Percentiles rank a stretch among this genome's conserved stretches.
Evolutionary conservation across 1,140 invertebrate species (phyloP).

Genomic region (Drosophila guanche): DNA sequence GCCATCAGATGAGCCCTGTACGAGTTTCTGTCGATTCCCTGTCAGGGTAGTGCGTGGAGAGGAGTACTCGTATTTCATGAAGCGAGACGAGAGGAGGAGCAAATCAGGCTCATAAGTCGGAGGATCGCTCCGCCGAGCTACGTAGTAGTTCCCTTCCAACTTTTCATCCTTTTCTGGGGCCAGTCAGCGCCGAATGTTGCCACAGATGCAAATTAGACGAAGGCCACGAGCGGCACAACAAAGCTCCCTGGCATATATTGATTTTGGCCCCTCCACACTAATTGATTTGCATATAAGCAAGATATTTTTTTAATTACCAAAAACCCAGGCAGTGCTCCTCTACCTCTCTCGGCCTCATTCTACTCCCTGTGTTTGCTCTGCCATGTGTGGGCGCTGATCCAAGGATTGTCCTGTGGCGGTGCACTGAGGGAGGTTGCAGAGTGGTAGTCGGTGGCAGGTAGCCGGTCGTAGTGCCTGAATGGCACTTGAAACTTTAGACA

Average conservation of each 20-base stretch:
- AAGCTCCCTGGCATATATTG: constrained; percentile 42
- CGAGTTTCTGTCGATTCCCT: constrained; percentile 22
- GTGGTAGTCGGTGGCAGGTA: background rate
- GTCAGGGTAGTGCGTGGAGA: too few relatives aligned
- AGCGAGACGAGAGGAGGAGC: background rate
- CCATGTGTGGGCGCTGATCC: constrained; percentile 18
- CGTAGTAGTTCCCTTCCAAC: constrained; percentile 32
- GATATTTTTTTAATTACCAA: constrained; percentile 70
- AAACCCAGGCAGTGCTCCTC: constrained; percentile 45
- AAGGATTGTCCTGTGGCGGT: background rate
- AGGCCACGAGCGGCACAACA: constrained; percentile 3
- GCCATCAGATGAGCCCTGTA: constrained; percentile 47
- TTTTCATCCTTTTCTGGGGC: constrained; percentile 35
- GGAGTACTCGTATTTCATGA: too few relatives aligned
- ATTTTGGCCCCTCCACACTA: constrained; percentile 38
- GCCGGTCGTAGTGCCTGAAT: constrained; percentile 33
- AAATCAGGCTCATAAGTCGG: constrained; percentile 34
- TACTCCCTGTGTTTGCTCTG: constrained; percentile 31
- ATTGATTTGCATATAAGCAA: constrained; percentile 73
- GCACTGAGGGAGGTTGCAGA: too few relatives aligned
- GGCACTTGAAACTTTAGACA: constrained; percentile 67
- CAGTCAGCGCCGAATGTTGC: constrained; percentile 41
- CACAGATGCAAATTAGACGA: constrained; percentile 58
- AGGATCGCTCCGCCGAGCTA: constrained; percentile 12
- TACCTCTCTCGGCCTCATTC: too few relatives aligned